Conservation (phyloP, 2,113 vertebrate genomes). For the Passer montanus region DNA sequence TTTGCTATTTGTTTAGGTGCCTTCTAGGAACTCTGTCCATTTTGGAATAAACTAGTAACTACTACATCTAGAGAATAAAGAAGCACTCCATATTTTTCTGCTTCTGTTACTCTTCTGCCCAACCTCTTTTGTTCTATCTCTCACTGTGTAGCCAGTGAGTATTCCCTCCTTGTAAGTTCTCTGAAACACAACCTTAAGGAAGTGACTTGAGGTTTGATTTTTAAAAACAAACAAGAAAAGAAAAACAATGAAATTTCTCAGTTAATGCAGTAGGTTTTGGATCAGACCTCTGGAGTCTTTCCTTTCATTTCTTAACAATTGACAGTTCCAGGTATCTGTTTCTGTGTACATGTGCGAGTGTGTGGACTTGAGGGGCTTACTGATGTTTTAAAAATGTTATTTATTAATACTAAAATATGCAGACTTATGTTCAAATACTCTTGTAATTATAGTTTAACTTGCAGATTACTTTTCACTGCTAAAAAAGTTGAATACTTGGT, state of each 20-base stretch:
- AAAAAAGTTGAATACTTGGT: background rate
- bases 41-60: background rate
- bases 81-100: background rate
- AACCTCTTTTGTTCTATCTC: background rate
- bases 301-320: background rate
- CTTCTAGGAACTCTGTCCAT: background rate
- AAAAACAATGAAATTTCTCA: background rate
- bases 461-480: background rate
- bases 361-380: background rate
- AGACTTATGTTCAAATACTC: background rate
- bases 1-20: background rate
- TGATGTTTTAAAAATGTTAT: background rate
- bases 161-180: background rate
- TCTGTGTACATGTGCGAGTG: background rate
- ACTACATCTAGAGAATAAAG: background rate
- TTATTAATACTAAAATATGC: background rate
- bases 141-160: background rate
- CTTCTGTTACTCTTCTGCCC: background rate
- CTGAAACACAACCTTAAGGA: background rate
- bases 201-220: background rate
- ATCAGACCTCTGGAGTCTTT: background rate
- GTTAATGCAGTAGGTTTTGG: background rate
- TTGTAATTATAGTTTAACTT: background rate
- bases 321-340: background rate
- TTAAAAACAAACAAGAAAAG: background rate